phyloP scores from a whole-genome alignment of 2,888 invertebrate genomes.

The Megastigmus dorsalis region DNA sequence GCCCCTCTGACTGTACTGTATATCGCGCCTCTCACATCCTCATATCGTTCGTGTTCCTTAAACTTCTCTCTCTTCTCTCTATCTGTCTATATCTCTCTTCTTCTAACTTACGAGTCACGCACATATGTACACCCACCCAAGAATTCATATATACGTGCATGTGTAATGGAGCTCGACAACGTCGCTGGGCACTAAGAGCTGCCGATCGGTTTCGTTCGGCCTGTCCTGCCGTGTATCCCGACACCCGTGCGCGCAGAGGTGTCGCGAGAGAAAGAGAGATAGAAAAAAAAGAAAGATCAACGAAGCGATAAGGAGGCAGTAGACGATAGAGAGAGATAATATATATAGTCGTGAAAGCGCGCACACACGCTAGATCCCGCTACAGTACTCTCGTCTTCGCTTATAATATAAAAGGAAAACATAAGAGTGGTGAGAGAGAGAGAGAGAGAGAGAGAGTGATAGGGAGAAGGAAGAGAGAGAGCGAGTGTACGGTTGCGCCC shows the following conservation, averaged over 20 bases:
- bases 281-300: background rate
- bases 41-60: no score
- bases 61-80: background rate
- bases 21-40: no score
- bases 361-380: background rate
- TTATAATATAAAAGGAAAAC: background rate
- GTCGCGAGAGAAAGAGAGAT: background rate
- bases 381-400: no score
- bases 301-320: background rate
- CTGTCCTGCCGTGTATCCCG: no score
- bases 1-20: no score
- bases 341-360: no score
- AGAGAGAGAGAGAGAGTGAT: background rate
- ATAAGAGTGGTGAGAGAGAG: background rate
- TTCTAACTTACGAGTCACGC: background rate
- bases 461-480: background rate
- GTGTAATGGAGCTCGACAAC: slow-evolving; percentile 22
- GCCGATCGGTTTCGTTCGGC: background rate
- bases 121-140: no score
- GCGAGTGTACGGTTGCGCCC: background rate
- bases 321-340: no score
- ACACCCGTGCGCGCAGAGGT: no score
- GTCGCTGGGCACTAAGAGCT: slow-evolving; percentile 8
- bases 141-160: background rate
- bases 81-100: background rate